phyloP scores from a whole-genome alignment of 2,888 invertebrate species.

The Cataglyphis altisquamis region DNA sequence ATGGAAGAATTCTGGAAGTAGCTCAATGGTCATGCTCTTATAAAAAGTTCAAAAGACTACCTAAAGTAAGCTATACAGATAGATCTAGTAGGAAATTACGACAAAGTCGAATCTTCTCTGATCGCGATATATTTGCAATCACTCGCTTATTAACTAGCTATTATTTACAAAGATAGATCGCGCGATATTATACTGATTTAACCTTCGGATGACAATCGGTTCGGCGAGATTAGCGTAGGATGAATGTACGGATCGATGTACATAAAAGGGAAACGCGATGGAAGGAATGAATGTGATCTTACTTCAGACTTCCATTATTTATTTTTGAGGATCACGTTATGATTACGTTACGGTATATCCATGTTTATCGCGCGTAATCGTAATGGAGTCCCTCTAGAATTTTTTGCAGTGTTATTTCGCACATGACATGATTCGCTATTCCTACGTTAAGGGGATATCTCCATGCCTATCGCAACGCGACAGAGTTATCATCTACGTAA shows the following conservation, averaged over 20 bases:
- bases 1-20: slow-evolving; percentile 64
- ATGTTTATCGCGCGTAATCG: background rate
- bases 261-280: background rate
- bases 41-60: slow-evolving; percentile 57
- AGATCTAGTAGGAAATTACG: slow-evolving; percentile 55
- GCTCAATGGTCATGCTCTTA: slow-evolving; percentile 56
- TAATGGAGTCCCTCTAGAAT: slow-evolving; percentile 18
- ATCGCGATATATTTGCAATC: slow-evolving; percentile 33
- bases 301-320: slow-evolving; percentile 16
- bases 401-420: background rate
- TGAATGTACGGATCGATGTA: background rate
- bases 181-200: slow-evolving; percentile 11
- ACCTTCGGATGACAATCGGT: background rate
- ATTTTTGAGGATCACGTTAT: slow-evolving; percentile 6
- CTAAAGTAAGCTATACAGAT: slow-evolving; percentile 37
- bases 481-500: slow-evolving; percentile 67
- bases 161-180: slow-evolving; percentile 61
- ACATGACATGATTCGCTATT: slow-evolving; percentile 15
- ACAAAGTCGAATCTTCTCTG: slow-evolving; percentile 38
- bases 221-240: slow-evolving; percentile 1
- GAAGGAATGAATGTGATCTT: background rate
- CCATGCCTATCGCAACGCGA: slow-evolving; percentile 65
- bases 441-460: slow-evolving; percentile 36
- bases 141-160: slow-evolving; percentile 42
- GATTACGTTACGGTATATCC: background rate